Evolutionary conservation across 2,113 vertebrate species (phyloP).

Genomic region (Tiliqua scincoides): DNA sequence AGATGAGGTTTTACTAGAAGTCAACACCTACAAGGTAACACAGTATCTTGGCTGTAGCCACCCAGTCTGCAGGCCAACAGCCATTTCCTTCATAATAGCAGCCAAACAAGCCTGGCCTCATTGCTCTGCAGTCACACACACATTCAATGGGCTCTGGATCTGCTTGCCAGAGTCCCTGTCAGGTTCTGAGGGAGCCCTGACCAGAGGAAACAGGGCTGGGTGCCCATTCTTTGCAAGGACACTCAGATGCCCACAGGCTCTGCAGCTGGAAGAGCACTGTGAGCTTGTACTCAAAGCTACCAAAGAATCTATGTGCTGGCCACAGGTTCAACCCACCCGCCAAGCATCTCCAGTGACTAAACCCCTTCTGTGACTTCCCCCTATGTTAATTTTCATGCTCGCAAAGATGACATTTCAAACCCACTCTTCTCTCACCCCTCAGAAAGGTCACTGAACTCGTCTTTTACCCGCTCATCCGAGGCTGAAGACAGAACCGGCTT

Average conservation of each 20-base stretch:
- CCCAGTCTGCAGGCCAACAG: accelerated
- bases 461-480: constrained; percentile 82
- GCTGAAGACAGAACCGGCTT: constrained; percentile 74
- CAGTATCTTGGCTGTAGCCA: not conserved
- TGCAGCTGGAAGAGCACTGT: not conserved
- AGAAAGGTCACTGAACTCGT: constrained; percentile 89
- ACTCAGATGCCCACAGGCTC: not conserved
- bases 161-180: not conserved
- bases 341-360: not conserved
- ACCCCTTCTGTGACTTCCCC: accelerated
- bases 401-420: constrained; percentile 74
- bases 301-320: too few species aligned
- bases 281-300: too few species aligned
- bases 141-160: not conserved
- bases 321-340: too few species aligned
- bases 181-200: not conserved
- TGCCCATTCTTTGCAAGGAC: not conserved
- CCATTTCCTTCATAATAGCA: accelerated
- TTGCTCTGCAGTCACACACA: not conserved
- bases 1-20: not conserved
- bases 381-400: constrained; percentile 35
- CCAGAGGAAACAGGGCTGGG: accelerated
- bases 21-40: not conserved
- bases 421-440: constrained; percentile 91
- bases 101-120: not conserved